Evolutionary conservation across 2,888 invertebrate genomes (phyloP), one percentile per base, ranked within the genome.

Genomic region (Standfussiana lucernea): DNA sequence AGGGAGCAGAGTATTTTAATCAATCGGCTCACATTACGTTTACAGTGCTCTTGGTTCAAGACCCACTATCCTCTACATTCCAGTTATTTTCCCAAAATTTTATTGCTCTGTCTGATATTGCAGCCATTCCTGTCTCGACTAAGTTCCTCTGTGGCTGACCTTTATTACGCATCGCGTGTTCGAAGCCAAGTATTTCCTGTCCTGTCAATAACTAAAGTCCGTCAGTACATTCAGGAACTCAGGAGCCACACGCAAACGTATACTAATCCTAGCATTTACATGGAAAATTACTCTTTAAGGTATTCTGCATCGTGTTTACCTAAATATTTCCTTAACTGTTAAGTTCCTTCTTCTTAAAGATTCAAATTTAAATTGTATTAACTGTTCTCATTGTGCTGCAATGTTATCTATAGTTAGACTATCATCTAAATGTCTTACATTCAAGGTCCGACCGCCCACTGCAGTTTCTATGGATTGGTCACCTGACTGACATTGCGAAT

Each of bases 121-220:
- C 32, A 68, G 10, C 28, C 7, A 61, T 47, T 61, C 5, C 50
- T 72, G 28, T 62, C 10, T 35, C 35, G 45, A 50, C 35, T 32
- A n/a, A 32, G n/a, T 35, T 37, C 28, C 45, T 35, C 74, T 79
- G 68, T 69, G 62, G 65, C 37, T 73, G 74, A 62, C 70, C 50
- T 66, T 62, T 65, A 78, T 68, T 74, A 73, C 28, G 71, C 72
- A 75, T 85, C 68, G 86, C 85, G 86, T 86, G 86, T 64, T 62
- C 13, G 62, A 47, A 50, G 32, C 45, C 50, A 70, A 73, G 65
- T 71, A 75, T 82, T 77, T 86, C 85, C 80, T 73, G 77, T 59
- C 67, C 47, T 64, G 42, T 68, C 69, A 73, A 76, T 64, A 77
- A 64, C 61, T 67, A 45, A 74, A 84, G 71, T 75, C 64, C 42